Percentiles rank a stretch among this genome's conserved stretches.
These are phyloP conservation scores for Linyphia triangularis DNA, from an alignment of 2,888 invertebrate species.

Conservation along the genomic window DNA sequence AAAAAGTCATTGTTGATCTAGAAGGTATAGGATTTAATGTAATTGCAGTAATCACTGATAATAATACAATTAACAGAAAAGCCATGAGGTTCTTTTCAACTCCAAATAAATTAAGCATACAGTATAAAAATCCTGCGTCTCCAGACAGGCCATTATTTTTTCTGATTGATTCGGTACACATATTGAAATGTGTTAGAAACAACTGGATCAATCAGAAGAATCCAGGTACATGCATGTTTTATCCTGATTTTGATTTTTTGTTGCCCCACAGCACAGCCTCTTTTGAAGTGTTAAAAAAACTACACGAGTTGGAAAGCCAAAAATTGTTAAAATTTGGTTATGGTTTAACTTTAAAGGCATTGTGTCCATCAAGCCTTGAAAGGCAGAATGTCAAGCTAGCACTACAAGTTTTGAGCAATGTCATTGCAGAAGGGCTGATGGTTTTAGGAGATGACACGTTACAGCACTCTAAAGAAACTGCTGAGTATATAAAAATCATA, in stretches of 20 bases:
- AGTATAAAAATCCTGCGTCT: slow-evolving; percentile 14
- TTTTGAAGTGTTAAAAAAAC: slow-evolving; percentile 16
- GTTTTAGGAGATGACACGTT: not conserved
- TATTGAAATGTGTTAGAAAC: slow-evolving; percentile 33
- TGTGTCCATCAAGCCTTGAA: not conserved
- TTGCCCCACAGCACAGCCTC: slow-evolving; percentile 19
- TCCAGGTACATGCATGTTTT: slow-evolving; percentile 22
- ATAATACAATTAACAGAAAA: slow-evolving; percentile 36
- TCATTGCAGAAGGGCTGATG: not conserved
- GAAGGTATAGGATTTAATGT: slow-evolving; percentile 14
- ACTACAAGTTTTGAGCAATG: not conserved
- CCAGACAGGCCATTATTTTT: slow-evolving; percentile 31
- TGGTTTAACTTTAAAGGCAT: slow-evolving; percentile 45
- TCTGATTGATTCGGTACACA: slow-evolving; percentile 42
- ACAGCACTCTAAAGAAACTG: not conserved
- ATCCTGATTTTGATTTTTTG: slow-evolving; percentile 36
- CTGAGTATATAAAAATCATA: not conserved
- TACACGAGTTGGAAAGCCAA: slow-evolving; percentile 30
- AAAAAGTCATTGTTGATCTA: slow-evolving; percentile 35
- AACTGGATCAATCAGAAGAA: slow-evolving; percentile 50
- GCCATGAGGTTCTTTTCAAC: slow-evolving; percentile 8
- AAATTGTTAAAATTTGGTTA: slow-evolving; percentile 43
- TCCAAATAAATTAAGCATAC: not conserved
- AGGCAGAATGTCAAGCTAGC: not conserved
- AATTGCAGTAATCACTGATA: slow-evolving; percentile 16